phyloP scores from a whole-genome alignment of 2,888 invertebrate genomes.

The Atethmia centrago region DNA sequence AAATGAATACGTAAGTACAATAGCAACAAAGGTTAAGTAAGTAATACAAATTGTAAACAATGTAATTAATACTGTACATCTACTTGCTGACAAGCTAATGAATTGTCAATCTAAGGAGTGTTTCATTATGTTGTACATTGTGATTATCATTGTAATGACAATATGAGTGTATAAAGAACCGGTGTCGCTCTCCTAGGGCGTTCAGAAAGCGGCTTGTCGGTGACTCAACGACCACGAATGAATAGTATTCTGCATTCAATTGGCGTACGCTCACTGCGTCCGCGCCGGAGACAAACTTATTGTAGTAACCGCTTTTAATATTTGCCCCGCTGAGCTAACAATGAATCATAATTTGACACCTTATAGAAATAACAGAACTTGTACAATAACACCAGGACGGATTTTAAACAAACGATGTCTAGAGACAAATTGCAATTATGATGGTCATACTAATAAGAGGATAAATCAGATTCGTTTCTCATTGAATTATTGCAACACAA shows the following conservation, averaged over 20 bases:
- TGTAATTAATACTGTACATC: slow-evolving; percentile 29
- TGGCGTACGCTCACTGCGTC: slow-evolving; percentile 74
- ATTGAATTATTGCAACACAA: slow-evolving; percentile 72
- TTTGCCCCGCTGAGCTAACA: slow-evolving; percentile 70
- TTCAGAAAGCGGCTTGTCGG: slow-evolving; percentile 76
- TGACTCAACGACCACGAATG: slow-evolving; percentile 85
- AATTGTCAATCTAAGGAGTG: slow-evolving; percentile 42
- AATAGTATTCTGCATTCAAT: slow-evolving; percentile 84
- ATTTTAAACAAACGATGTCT: slow-evolving; percentile 54
- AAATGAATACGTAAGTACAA: not conserved
- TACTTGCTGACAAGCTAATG: slow-evolving; percentile 33
- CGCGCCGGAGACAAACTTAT: slow-evolving; percentile 75
- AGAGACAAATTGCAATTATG: slow-evolving; percentile 40
- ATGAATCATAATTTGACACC: slow-evolving; percentile 77
- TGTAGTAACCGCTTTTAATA: slow-evolving; percentile 76
- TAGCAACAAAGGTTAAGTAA: slow-evolving; percentile 5
- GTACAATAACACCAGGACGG: slow-evolving; percentile 54
- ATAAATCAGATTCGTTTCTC: slow-evolving; percentile 70
- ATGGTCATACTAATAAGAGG: slow-evolving; percentile 43
- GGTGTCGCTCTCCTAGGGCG: slow-evolving; percentile 69
- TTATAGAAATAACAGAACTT: slow-evolving; percentile 58
- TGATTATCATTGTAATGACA: slow-evolving; percentile 59
- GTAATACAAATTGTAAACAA: slow-evolving; percentile 33
- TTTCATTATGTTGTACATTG: slow-evolving; percentile 47
- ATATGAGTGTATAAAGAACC: slow-evolving; percentile 58